phyloP scores from a whole-genome alignment of 2,888 invertebrate species.

The Glyphotaelius pellucidus region DNA sequence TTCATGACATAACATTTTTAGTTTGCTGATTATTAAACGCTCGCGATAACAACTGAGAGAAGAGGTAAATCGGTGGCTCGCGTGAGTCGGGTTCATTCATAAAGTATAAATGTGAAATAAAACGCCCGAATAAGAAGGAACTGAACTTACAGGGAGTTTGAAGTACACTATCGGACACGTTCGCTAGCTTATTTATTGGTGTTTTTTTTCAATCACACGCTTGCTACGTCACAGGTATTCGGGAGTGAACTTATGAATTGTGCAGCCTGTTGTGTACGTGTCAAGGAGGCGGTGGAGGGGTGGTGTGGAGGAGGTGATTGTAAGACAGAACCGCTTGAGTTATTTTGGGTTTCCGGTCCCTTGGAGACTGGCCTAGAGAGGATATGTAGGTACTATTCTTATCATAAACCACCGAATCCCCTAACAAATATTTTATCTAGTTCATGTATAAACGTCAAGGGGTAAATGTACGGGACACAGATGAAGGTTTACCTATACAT shows the following conservation, averaged over 20 bases:
- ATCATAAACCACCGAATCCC: conserved; percentile 29
- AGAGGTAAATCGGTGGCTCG: conserved; percentile 32
- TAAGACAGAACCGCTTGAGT: conserved; percentile 15
- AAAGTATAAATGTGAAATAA: background rate
- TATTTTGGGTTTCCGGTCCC: conserved; percentile 41
- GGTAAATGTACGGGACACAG: background rate
- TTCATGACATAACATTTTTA: conserved; percentile 22
- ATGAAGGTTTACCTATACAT: conserved; percentile 15
- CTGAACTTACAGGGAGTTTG: background rate
- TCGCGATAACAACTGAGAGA: conserved; percentile 30
- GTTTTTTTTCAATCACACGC: background rate
- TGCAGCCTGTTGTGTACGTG: conserved; percentile 2
- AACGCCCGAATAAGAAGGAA: conserved; percentile 17
- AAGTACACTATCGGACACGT: background rate
- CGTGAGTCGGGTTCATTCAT: conserved; percentile 31
- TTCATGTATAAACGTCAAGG: conserved; percentile 28
- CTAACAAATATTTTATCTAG: conserved; percentile 46
- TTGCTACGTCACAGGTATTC: background rate
- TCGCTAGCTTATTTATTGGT: background rate
- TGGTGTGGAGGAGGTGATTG: background rate
- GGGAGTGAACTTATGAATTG: background rate
- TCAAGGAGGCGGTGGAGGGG: background rate
- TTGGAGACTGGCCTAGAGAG: conserved; percentile 10
- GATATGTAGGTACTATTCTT: background rate
- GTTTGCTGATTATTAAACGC: conserved; percentile 25